Evolutionary conservation across 2,797 vertebrate species (phyloP), one percentile per base, ranked within the genome.

Genomic region (Pangasius krempfi): DNA sequence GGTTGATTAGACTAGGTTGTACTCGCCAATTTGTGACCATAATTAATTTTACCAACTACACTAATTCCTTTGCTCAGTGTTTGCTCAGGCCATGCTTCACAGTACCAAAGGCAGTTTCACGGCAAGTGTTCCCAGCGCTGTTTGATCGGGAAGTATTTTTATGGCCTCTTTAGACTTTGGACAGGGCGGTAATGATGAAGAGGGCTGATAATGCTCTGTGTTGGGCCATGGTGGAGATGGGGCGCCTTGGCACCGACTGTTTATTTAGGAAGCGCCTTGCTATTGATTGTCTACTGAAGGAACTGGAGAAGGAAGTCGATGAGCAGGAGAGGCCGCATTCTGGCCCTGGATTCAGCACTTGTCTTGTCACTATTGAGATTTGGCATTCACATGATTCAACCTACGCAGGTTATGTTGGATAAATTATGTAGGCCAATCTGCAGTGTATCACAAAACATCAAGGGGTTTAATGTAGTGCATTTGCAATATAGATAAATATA

Each of bases 121-220:
- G 13, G 73, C 22, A 62, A 72, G 14, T 30, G 20, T 52, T 66
- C 62, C 5, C 27, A 44, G 68, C 60, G 13, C 25, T 44, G 2
- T 44, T 58, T 85, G 68, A 58, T 84, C 27, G 2, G 25, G 1
- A 54, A 84, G 20, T 37, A 27, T 81, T 87, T 88, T 89, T 85
- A 87, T 84, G 25, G 81, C 66, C 58, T 33, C 33, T 72, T 64
- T 58, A 88, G 86, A 91, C 90, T 91, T 89, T 91, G 84, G 30
- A 56, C 62, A 62, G 88, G 85, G 76, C 20, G 47, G 58, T 85
- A 44, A 33, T 83, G 30, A 54, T 82, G 52, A 70, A 25, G 30
- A 52, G 22, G 0, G 52, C 60, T 89, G 86, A 86, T 87, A 86
- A 89, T 58, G 75, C 62, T 66, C 27, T 68, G 73, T 60, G 60